These are phyloP conservation scores for Rhaphigaster nebulosa DNA, from an alignment of 2,888 invertebrate species.

Conservation along the genomic window DNA sequence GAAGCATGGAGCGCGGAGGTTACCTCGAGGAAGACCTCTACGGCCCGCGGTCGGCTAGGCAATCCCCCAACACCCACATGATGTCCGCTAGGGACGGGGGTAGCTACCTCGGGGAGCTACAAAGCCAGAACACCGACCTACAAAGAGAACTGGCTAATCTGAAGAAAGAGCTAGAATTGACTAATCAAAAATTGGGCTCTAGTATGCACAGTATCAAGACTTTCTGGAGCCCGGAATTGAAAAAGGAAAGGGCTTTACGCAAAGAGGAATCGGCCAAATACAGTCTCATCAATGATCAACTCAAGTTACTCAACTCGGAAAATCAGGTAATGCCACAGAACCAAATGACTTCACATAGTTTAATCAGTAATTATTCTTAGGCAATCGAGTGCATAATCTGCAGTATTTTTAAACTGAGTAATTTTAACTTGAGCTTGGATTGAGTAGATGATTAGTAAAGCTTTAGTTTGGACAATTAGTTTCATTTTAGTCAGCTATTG, in stretches of 20 bases:
- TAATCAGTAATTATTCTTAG: slow-evolving; percentile 33
- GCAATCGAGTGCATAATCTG: slow-evolving; percentile 10
- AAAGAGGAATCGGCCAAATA: slow-evolving; percentile 99
- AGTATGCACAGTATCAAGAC: slow-evolving; percentile 99
- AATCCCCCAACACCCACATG: slow-evolving; percentile 79
- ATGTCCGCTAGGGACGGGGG: slow-evolving; percentile 73
- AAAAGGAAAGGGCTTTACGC: slow-evolving; percentile 95
- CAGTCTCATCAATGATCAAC: slow-evolving; percentile 95
- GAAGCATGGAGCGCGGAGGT: slow-evolving; percentile 78
- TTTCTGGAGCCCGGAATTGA: slow-evolving; percentile 99
- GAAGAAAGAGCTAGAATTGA: slow-evolving; percentile 94
- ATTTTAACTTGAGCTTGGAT: neutral
- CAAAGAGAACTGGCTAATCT: slow-evolving; percentile 92
- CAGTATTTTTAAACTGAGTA: neutral
- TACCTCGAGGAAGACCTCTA: slow-evolving; percentile 81
- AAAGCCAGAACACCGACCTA: slow-evolving; percentile 94
- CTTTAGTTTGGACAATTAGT: too few species aligned
- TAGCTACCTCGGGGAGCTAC: slow-evolving; percentile 86
- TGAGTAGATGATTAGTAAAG: neutral
- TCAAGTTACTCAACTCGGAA: slow-evolving; percentile 95
- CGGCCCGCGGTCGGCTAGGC: slow-evolving; percentile 74
- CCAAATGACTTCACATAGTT: neutral
- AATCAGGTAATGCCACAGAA: slow-evolving; percentile 82
- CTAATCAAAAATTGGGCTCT: slow-evolving; percentile 97
- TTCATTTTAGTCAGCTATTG: neutral